phyloP scores from a whole-genome alignment of 23 tunicate species.

The Phallusia fumigata region DNA sequence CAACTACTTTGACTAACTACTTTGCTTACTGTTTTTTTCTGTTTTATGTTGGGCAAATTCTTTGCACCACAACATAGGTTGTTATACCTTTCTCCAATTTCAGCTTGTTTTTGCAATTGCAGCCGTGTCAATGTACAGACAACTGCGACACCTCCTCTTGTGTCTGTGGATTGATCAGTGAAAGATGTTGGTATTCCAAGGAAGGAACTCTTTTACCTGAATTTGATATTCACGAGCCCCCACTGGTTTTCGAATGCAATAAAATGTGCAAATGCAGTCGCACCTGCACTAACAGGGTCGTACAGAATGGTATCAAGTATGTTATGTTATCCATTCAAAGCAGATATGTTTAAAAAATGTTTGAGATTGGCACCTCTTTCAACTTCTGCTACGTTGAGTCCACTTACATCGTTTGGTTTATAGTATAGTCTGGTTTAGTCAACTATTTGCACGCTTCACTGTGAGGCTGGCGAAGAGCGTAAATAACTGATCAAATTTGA shows the following conservation, averaged over 20 bases:
- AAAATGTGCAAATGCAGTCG: conserved; percentile 70
- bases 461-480: too few species aligned
- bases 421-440: too few species aligned
- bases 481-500: too few species aligned
- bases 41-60: too few species aligned
- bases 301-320: conserved; percentile 87
- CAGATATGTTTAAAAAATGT: too few species aligned
- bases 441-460: too few species aligned
- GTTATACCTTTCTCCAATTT: neutral
- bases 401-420: too few species aligned
- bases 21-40: too few species aligned
- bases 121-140: conserved; percentile 68
- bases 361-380: too few species aligned
- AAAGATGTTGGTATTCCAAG: conserved; percentile 76
- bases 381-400: too few species aligned
- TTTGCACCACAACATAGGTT: neutral
- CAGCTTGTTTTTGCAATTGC: neutral
- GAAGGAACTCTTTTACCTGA: conserved; percentile 64
- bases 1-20: too few species aligned
- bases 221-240: conserved; percentile 59
- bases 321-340: too few species aligned
- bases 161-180: conserved; percentile 58
- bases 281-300: conserved; percentile 77
- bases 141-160: conserved; percentile 41
- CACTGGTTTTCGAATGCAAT: conserved; percentile 81